Base-by-base conservation (phyloP, 1,140 invertebrate species). In the Cheumatopsyche charites region DNA sequence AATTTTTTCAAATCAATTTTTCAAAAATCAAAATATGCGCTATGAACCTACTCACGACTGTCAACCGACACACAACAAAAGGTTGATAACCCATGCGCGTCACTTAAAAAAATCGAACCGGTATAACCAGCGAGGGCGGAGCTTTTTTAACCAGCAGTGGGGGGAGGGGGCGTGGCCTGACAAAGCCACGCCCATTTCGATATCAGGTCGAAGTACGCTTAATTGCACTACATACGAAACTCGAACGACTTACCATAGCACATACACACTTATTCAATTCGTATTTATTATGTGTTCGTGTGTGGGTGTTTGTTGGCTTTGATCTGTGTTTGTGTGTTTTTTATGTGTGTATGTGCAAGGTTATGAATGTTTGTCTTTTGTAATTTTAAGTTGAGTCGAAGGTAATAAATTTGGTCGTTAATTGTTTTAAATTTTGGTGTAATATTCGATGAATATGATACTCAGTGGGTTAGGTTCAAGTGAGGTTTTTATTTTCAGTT, bases 1-100 rank as follows among this genome's bases (percentile, higher is more conserved):
- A n/a, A n/a, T n/a, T n/a, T n/a, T n/a, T n/a, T n/a, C n/a, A n/a
- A n/a, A n/a, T n/a, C n/a, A n/a, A n/a, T n/a, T n/a, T n/a, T n/a
- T n/a, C n/a, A n/a, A 36, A 36, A 36, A 36, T 36, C 9, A 3
- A 36, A 36, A 36, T 36, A 36, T 36, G 9, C 29, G 9, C 29
- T 9, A 36, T 4, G 29, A 4, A 36, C 29, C 3, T 36, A 36
- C 29, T 36, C 9, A 36, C 9, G 29, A 36, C 9, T 3, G 29
- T 36, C 29, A 36, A 36, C 9, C 9, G 29, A 36, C 29, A n/a
- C n/a, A 36, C 9, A 3, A 58, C 21, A 58, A 58, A 58, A 58
- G 55, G 55, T 58, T 58, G 55, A 58, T 58, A 58, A 58, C 55
- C 55, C 55, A 58, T 58, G 55, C 13, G 29, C 29, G 29, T 47